Base-by-base conservation (phyloP, 2,888 invertebrate genomes). In the Saturnia japonica region DNA sequence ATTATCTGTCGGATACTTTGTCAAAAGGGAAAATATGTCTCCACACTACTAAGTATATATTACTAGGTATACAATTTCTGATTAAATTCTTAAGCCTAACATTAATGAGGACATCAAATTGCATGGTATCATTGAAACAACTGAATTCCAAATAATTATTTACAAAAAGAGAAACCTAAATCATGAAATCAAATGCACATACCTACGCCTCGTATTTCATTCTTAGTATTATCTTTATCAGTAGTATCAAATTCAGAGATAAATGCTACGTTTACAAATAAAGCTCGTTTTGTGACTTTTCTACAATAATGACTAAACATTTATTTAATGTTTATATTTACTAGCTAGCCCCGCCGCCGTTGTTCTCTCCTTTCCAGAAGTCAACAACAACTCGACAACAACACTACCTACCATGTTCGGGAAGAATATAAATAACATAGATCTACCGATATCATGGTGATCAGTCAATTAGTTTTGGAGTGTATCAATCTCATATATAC, bases 1-100 rank as follows among this genome's bases (percentile, higher is more conserved):
- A 67, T 60, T 60, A 60, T 28, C n/a, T 28, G 25, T 60, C 60
- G 60, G 60, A 28, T 60, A 28, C 28, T 28, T 14, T 25, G 28
- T 16, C 28, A 28, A 16, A 60, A 28, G 28, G 25, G 60, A 60
- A 60, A 60, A 28, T 28, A 14, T 8, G 25, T 28, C 11, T 60
- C 12, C 12, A 28, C 60, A 3, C 25, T 60, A 60, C 25, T 28
- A 11, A 28, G 1, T 60, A 60, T 6, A 28, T 60, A 16, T 16
- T n/a, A n/a, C n/a, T 28, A 60, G 4, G 14, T 60, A 60, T 28
- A 54, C n/a, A 60, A 11, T 60, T 28, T 28, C 16, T 28, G 60
- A 60, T 60, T 60, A 60, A 60, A 12, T 34, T 28, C 60, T 60
- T 60, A 60, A 28, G 28, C n/a, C n/a, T n/a, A n/a, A n/a, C n/a